Conservation (phyloP, 2,113 vertebrate species). For the Climacteris rufus region DNA sequence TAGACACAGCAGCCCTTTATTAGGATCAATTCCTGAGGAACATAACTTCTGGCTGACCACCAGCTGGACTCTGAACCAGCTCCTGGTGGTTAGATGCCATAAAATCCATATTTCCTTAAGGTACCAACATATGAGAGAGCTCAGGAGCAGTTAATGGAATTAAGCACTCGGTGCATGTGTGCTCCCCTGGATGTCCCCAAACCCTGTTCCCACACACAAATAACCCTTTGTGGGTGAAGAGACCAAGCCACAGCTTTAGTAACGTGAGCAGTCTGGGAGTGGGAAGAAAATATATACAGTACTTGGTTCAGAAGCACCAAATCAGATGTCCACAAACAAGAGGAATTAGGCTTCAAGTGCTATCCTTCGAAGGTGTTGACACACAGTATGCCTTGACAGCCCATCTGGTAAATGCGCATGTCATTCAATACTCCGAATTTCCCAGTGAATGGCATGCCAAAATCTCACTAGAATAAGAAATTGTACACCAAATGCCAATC, state of each 20-base stretch:
- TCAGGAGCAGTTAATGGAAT: not conserved
- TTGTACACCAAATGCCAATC: slow-evolving; percentile 60
- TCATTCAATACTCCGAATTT: slow-evolving; percentile 59
- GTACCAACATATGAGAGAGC: not conserved
- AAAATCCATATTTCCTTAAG: not conserved
- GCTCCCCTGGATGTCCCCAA: too few relatives aligned
- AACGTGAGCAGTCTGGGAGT: not conserved
- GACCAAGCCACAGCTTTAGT: not conserved
- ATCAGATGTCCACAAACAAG: slow-evolving; percentile 39
- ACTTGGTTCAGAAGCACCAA: slow-evolving; percentile 19
- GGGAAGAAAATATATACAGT: not conserved
- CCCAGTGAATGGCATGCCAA: slow-evolving; percentile 60
- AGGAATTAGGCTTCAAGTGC: slow-evolving; percentile 32
- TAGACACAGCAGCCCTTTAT: not conserved
- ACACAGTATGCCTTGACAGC: slow-evolving; percentile 44
- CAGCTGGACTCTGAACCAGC: not conserved
- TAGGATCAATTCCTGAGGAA: fast-evolving
- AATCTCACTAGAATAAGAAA: slow-evolving; percentile 70
- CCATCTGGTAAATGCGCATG: slow-evolving; percentile 61
- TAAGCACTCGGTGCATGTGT: not conserved
- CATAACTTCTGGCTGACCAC: not conserved
- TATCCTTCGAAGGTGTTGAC: slow-evolving; percentile 54
- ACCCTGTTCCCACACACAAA: not conserved
- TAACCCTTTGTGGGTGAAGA: not conserved
- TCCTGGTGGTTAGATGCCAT: not conserved